Evolutionary conservation across 2,113 vertebrate species (phyloP), one percentile per base, ranked within the genome.

Genomic region (Microtus pennsylvanicus): DNA sequence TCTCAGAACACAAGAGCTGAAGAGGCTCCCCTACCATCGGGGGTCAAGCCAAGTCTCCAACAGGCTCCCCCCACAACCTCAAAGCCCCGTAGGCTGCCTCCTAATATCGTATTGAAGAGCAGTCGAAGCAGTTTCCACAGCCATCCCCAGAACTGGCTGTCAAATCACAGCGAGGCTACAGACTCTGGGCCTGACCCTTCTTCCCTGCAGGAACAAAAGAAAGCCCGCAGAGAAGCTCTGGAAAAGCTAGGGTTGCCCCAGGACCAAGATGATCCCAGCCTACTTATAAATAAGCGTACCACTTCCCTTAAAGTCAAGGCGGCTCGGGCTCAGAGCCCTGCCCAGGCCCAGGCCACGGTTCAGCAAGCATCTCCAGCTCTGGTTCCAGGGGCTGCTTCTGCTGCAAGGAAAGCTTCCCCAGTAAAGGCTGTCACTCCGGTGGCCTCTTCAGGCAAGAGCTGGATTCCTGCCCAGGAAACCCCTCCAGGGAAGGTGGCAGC

Each of bases 211-310:
- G 98, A 98, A 85, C 98, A 98, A 93, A 98, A 99, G 83, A 98
- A 96, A 30, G 99, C 99, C 9, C 99, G 98, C 13, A 94, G 96
- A 89, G 99, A 99, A 67, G 99, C 99, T 0, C 89, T 99, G 96
- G 97, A 98, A 94, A 99, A 99, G 97, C 97, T 99, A 7, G 99
- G 99, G 5, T 99, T 99, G 45, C 96, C 99, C 0, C 98, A 98
- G 94, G 98, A 98, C 70, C 95, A 97, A 22, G 63, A 94, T 30
- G 96, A 98, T 10, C 97, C 97, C 16, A 3, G 67, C 1, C 3
- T 72, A 33, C 98, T 94, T 38, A 97, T 97, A 7, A 94, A 86
- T 58, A 98, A 96, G 11, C 95, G 97, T 5, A 83, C 91, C 21
- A 96, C 97, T 83, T 86, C 87, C 11, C 76, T 96, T 94, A 96